These are phyloP conservation scores for Hyles lineata DNA, from an alignment of 2,888 invertebrate species.

Conservation along the genomic window DNA sequence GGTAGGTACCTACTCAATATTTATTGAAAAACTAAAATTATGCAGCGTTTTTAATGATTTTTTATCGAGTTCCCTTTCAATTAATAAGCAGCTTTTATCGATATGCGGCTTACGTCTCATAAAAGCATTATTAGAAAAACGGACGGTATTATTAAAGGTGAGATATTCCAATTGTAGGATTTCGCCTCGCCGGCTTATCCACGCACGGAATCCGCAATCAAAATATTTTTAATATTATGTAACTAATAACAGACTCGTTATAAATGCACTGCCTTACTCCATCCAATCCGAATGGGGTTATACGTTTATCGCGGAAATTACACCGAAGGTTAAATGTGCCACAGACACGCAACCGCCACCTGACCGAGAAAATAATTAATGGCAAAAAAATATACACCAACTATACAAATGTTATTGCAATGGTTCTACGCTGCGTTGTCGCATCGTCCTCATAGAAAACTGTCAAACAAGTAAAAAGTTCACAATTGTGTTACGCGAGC, in stretches of 20 bases:
- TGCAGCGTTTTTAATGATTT: neutral
- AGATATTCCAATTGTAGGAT: neutral
- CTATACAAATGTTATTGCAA: constrained; percentile 34
- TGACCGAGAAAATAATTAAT: constrained; percentile 54
- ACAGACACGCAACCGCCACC: constrained; percentile 64
- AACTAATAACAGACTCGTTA: constrained; percentile 43
- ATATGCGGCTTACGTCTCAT: neutral
- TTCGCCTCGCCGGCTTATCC: neutral
- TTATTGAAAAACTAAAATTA: too few species aligned
- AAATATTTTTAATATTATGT: constrained; percentile 38
- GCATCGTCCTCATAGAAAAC: constrained; percentile 6
- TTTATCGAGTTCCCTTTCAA: neutral
- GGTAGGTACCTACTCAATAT: too few species aligned
- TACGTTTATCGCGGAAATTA: constrained; percentile 69
- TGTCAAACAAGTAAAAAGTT: constrained; percentile 9
- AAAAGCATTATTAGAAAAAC: neutral
- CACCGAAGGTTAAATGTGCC: constrained; percentile 65
- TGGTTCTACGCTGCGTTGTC: constrained; percentile 7
- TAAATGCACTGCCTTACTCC: constrained; percentile 52
- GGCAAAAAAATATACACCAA: constrained; percentile 39
- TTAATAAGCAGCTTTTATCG: neutral
- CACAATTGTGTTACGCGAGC: constrained; percentile 27
- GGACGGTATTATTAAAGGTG: neutral
- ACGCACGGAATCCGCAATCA: constrained; percentile 12
- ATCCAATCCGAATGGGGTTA: constrained; percentile 56